Percentiles rank a stretch among this genome's conserved stretches.
Conservation (phyloP, 1,140 invertebrate species). For the Melanaphis sacchari region DNA sequence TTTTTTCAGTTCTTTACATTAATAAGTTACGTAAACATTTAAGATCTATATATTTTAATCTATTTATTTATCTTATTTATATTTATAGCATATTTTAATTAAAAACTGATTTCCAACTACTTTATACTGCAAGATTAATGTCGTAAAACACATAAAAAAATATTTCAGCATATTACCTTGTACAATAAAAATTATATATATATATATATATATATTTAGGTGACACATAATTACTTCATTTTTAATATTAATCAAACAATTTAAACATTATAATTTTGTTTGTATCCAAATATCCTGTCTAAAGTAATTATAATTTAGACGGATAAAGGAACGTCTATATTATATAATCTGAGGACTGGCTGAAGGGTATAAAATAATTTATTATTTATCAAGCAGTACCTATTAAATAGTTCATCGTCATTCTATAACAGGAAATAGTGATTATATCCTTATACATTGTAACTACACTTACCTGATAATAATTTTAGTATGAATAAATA, state of each 20-base stretch:
- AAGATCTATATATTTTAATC: background rate
- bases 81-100: background rate
- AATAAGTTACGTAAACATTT: background rate
- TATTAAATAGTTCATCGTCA: background rate
- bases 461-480: background rate
- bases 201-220: too few relatives aligned
- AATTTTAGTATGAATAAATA: background rate
- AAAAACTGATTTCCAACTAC: background rate
- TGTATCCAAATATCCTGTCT: background rate
- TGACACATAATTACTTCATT: constrained; percentile 1
- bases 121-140: background rate
- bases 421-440: background rate
- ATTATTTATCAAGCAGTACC: background rate
- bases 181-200: background rate
- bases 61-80: background rate
- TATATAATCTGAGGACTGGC: background rate
- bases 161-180: background rate
- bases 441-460: background rate
- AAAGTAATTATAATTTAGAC: constrained; percentile 12
- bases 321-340: constrained; percentile 7
- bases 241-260: constrained; percentile 7
- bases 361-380: constrained; percentile 9
- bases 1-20: background rate
- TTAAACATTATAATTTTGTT: background rate
- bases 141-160: background rate